These are phyloP conservation scores for cattle (Bos taurus) DNA, from an alignment of 2,113 vertebrate genomes.

Conservation along the genomic window ARS-UCD2.0 NC_037337.1:4427001-4427500, in stretches of 20 bases:
- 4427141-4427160: neutral
- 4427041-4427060: neutral
- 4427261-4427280: neutral
- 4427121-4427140: neutral
- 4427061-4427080: conserved; percentile 24
- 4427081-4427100: neutral
- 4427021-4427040: neutral
- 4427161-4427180: conserved; percentile 9
- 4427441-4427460: neutral
- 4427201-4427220: neutral
- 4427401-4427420: neutral
- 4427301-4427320: neutral
- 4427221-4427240: conserved; percentile 48
- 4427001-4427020: neutral
- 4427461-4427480: neutral
- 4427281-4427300: neutral
- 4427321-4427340: neutral
- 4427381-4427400: neutral
- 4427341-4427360: neutral
- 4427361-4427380: neutral
- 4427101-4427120: neutral
- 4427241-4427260: neutral
- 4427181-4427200: neutral
- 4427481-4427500: neutral
- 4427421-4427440: neutral